Percentiles rank a stretch among this genome's conserved stretches.
Conservation (phyloP, 2,888 invertebrate species). For the Chrysina gloriosa region DNA sequence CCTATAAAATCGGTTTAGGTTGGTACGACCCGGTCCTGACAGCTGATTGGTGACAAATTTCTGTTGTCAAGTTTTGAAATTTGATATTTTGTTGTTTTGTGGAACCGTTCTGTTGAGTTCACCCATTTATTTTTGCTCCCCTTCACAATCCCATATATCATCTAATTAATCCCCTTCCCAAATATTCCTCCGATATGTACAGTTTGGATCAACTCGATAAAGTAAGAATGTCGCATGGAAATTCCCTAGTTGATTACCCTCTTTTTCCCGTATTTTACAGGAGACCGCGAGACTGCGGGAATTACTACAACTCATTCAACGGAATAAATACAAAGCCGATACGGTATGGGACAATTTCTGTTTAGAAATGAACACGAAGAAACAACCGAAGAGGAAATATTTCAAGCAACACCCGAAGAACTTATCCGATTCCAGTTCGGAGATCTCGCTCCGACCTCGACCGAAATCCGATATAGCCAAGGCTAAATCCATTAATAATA, state of each 20-base stretch:
- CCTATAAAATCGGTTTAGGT: too few species aligned
- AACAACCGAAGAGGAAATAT: conserved; percentile 12
- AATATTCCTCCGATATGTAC: conserved; percentile 18
- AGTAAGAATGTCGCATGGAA: neutral
- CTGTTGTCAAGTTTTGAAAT: conserved; percentile 33
- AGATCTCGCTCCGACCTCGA: conserved; percentile 32
- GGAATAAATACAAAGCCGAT: conserved; percentile 40
- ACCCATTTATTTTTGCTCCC: conserved; percentile 15
- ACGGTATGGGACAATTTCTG: conserved; percentile 45
- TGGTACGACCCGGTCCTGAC: neutral
- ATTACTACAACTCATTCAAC: conserved; percentile 31
- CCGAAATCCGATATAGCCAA: neutral
- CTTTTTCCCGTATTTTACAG: conserved; percentile 11
- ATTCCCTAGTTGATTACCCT: neutral
- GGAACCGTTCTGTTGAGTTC: conserved; percentile 30
- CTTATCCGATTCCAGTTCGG: conserved; percentile 37
- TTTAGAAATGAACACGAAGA: conserved; percentile 19
- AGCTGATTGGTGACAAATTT: neutral
- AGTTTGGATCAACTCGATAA: conserved; percentile 20
- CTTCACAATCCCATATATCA: neutral
- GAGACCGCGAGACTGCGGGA: conserved; percentile 32
- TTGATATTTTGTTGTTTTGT: conserved; percentile 39
- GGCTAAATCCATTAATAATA: conserved; percentile 8
- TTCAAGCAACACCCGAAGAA: conserved; percentile 43
- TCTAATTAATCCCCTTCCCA: neutral